Percentiles rank a stretch among this genome's conserved stretches.
Evolutionary conservation across 2,797 vertebrate genomes (phyloP).

Genomic region (Rhynchonycteris naso): DNA sequence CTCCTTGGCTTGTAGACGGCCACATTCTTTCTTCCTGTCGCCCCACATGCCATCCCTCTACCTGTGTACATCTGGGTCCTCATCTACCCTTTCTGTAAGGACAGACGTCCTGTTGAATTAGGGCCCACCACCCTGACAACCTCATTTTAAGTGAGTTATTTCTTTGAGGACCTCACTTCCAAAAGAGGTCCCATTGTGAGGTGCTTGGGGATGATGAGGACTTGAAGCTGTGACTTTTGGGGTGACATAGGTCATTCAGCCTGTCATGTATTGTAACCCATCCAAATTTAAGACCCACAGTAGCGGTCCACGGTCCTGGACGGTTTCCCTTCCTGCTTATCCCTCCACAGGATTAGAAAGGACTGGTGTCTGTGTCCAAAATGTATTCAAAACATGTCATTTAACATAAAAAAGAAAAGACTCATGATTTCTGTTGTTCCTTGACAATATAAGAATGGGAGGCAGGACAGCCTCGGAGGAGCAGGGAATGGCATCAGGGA

Average conservation of each 20-base stretch:
- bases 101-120: not conserved
- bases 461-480: not conserved
- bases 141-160: not conserved
- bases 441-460: no score
- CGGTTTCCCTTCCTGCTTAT: not conserved
- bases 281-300: not conserved
- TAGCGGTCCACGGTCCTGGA: fast-evolving
- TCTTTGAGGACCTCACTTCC: not conserved
- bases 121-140: no score
- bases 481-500: not conserved
- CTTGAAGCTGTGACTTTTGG: not conserved
- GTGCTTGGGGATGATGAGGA: not conserved
- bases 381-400: not conserved
- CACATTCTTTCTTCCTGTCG: not conserved
- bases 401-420: no score
- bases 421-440: not conserved
- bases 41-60: not conserved
- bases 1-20: not conserved
- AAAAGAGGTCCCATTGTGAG: not conserved
- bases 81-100: not conserved
- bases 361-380: not conserved
- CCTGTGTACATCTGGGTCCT: no score
- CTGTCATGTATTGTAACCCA: not conserved
- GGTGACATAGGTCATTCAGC: not conserved
- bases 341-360: not conserved